Percentiles rank a stretch among this genome's conserved stretches.
These are phyloP conservation scores for Diglossa cyanea DNA, from an alignment of 2,797 vertebrate genomes.

Conservation along the genomic window DNA sequence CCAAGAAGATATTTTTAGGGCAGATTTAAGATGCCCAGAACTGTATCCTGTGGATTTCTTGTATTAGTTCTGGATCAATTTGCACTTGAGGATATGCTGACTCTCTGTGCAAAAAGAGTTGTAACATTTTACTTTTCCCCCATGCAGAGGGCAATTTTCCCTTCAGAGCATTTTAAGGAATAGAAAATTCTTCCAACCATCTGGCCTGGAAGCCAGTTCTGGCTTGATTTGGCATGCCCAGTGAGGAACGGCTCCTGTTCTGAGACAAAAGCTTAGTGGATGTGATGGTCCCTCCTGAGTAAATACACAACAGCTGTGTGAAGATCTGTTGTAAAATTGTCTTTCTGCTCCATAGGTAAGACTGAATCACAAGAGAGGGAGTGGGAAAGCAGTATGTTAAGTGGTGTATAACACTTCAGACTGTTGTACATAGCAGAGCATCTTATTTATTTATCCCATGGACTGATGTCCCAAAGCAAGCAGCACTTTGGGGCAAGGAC, in stretches of 20 bases:
- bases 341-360: background rate
- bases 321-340: background rate
- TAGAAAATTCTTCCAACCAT: background rate
- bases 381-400: background rate
- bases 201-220: background rate
- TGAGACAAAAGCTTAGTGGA: background rate
- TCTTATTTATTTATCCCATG: background rate
- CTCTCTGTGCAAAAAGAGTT: background rate
- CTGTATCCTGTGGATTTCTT: background rate
- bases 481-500: background rate
- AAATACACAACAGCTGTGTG: background rate
- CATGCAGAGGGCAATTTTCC: background rate
- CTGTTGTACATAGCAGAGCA: background rate
- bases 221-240: background rate
- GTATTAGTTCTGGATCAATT: background rate
- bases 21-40: background rate
- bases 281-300: background rate
- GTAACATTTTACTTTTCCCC: background rate
- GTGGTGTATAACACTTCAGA: background rate
- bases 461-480: background rate
- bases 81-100: background rate
- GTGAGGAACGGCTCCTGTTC: background rate
- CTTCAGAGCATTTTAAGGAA: background rate
- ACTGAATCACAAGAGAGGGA: background rate
- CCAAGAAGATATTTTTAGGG: background rate